Evolutionary conservation across 2,113 vertebrate species (phyloP).

Genomic region (Antechinus stuartii): DNA sequence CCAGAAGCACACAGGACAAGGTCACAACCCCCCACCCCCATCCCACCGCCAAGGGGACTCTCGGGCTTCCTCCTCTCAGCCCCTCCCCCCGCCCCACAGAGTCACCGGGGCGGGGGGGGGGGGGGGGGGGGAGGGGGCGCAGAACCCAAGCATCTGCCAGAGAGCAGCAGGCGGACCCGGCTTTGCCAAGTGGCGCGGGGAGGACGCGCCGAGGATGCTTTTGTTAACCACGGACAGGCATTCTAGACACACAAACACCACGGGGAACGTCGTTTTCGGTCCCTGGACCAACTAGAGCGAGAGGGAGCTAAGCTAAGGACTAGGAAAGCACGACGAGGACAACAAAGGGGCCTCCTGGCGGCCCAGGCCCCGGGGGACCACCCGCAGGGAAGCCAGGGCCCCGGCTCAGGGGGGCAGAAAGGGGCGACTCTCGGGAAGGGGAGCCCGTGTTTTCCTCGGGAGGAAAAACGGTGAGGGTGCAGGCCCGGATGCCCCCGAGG

Average conservation of each 20-base stretch:
- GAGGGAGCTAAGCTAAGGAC: not conserved
- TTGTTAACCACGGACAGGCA: not conserved
- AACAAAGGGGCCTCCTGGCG: not conserved
- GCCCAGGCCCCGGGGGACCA: too few species aligned
- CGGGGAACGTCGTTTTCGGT: not conserved
- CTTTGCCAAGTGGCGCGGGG: not conserved
- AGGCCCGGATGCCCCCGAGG: constrained; percentile 97
- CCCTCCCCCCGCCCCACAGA: not conserved
- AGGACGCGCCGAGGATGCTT: not conserved
- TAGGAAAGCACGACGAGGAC: not conserved
- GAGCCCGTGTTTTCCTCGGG: constrained; percentile 95
- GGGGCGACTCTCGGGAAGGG: constrained; percentile 95
- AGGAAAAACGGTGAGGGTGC: constrained; percentile 97
- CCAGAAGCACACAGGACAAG: not conserved
- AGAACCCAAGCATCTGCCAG: not conserved
- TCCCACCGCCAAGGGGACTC: not conserved
- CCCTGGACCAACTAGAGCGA: too few species aligned
- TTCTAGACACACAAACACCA: not conserved
- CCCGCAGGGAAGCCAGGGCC: not conserved
- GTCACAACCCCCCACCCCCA: too few species aligned
- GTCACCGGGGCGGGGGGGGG: too few species aligned
- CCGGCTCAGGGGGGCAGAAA: constrained; percentile 94
- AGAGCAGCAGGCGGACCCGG: not conserved
- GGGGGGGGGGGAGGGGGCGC: too few species aligned
- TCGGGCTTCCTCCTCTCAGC: too few species aligned